Conservation (phyloP, 2,797 vertebrate genomes). For the Myripristis murdjan region DNA sequence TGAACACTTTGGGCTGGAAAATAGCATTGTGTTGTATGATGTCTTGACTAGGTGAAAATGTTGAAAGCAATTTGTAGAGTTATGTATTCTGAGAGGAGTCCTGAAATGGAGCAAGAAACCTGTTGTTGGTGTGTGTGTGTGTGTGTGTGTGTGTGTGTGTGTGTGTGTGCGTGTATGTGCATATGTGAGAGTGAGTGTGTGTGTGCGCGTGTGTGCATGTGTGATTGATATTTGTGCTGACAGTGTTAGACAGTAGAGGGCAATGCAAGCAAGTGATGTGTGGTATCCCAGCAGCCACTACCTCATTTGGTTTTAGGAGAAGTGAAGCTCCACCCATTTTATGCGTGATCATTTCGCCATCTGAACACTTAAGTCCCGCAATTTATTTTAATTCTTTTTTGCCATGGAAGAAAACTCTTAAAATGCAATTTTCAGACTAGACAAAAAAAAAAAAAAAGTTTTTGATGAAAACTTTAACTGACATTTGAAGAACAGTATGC, state of each 20-base stretch:
- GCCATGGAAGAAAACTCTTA: no score
- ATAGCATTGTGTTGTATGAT: neutral
- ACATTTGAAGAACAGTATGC: no score
- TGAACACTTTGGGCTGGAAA: neutral
- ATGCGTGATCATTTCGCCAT: no score
- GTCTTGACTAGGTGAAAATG: neutral
- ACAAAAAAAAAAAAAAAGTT: no score
- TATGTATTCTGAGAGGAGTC: slow-evolving; percentile 3
- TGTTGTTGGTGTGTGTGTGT: neutral
- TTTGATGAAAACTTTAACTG: no score
- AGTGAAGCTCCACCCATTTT: neutral
- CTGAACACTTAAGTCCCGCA: no score
- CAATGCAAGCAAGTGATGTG: slow-evolving; percentile 46
- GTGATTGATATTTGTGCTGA: slow-evolving; percentile 33
- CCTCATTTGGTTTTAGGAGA: neutral
- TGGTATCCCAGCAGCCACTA: neutral
- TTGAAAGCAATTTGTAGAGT: slow-evolving; percentile 2
- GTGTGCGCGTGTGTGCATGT: neutral
- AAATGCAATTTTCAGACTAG: no score
- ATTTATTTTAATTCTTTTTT: no score
- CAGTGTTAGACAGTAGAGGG: slow-evolving; percentile 47
- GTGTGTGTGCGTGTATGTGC: neutral
- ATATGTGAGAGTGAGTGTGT: no score
- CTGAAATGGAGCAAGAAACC: neutral
- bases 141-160: neutral